Conservation (phyloP, 2,113 vertebrate genomes). For the Crotalus tigris region DNA sequence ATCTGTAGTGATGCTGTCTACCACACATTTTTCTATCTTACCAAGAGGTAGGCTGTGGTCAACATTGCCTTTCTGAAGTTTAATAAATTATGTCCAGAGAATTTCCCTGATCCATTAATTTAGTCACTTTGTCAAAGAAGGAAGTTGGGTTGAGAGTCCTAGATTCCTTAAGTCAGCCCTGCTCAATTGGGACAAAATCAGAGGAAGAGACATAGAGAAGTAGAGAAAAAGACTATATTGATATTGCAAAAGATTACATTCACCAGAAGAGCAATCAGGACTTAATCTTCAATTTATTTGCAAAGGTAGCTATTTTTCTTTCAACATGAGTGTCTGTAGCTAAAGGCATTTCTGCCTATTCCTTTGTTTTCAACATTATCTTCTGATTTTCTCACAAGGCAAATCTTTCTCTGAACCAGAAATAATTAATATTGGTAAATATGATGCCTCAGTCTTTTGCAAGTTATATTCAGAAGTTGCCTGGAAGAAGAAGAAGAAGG, state of each 20-base stretch:
- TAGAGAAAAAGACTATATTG: background rate
- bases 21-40: background rate
- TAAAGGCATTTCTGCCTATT: background rate
- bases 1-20: background rate
- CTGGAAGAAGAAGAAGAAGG: too few relatives aligned
- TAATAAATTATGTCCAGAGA: background rate
- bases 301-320: background rate
- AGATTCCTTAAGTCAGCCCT: background rate
- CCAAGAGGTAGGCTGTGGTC: background rate
- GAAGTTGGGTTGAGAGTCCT: background rate
- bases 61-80: background rate
- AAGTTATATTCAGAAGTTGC: background rate
- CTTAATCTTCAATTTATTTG: background rate
- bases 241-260: background rate
- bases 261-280: background rate
- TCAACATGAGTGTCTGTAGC: background rate
- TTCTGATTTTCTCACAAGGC: background rate
- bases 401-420: background rate
- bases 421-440: background rate
- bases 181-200: background rate
- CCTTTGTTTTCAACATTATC: background rate
- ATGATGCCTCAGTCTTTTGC: background rate
- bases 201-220: background rate
- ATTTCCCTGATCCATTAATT: background rate
- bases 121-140: background rate